Conservation (phyloP, 2,888 invertebrate species). For the Tiliacea aurago region DNA sequence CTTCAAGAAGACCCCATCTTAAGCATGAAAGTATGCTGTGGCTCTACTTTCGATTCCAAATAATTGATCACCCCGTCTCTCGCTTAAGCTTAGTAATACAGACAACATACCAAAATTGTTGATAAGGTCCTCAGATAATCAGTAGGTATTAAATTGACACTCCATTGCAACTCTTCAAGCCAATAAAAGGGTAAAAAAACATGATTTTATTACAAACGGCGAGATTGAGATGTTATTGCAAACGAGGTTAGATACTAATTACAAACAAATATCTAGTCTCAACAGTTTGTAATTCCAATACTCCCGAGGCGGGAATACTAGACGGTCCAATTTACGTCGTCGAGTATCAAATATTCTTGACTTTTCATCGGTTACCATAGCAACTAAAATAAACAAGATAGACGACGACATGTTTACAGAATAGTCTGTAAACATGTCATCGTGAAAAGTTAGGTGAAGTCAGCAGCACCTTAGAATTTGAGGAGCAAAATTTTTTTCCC, state of each 20-base stretch:
- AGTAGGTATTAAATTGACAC: not conserved
- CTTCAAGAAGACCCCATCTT: not conserved
- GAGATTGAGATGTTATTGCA: not conserved
- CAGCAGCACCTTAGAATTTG: too few species aligned
- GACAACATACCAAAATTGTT: not conserved
- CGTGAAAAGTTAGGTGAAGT: too few species aligned
- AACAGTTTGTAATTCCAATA: conserved; percentile 16
- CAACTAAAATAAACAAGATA: conserved; percentile 7
- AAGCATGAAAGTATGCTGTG: not conserved
- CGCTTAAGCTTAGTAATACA: too few species aligned
- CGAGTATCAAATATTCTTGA: conserved; percentile 16
- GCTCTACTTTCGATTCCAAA: not conserved
- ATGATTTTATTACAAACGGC: not conserved
- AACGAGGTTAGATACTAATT: conserved; percentile 18
- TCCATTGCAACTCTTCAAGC: not conserved
- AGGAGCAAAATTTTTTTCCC: too few species aligned
- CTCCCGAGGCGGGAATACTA: conserved; percentile 29
- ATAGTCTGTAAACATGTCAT: too few species aligned
- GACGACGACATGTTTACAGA: too few species aligned
- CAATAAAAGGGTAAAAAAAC: conserved; percentile 8
- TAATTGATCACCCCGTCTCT: not conserved
- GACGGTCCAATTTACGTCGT: conserved; percentile 27
- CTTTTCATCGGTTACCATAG: conserved; percentile 18
- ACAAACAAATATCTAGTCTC: conserved; percentile 29
- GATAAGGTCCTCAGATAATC: not conserved